Conservation (phyloP, 2,113 vertebrate species). For the Ictalurus furcatus region DNA sequence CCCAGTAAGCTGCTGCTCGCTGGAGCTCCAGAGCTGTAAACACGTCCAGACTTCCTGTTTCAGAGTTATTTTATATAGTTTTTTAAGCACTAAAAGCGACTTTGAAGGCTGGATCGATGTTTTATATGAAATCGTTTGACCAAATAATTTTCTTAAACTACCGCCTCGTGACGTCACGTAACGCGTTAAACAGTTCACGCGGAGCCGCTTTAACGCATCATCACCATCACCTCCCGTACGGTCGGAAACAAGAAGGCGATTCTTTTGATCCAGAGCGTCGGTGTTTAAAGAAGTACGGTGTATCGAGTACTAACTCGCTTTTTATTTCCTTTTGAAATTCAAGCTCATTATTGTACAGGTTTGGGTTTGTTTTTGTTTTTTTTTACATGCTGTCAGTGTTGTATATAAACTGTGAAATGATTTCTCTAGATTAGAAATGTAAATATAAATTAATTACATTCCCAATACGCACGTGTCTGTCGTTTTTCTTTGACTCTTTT, state of each 20-base stretch:
- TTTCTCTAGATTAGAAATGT: slow-evolving; percentile 40
- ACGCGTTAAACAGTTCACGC: neutral
- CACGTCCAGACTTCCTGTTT: neutral
- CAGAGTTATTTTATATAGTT: neutral
- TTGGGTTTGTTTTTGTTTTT: slow-evolving; percentile 38
- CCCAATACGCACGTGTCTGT: neutral
- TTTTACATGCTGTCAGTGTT: slow-evolving; percentile 35
- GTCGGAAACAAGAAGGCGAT: neutral
- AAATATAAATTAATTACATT: slow-evolving; percentile 41
- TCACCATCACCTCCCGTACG: neutral
- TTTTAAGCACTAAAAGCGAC: neutral
- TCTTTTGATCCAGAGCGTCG: neutral
- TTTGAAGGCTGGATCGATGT: neutral
- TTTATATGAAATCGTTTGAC: neutral
- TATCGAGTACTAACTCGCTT: neutral
- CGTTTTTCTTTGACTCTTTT: neutral
- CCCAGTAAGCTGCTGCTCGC: neutral
- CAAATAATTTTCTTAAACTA: neutral
- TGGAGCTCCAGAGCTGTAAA: neutral
- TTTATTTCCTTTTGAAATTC: neutral
- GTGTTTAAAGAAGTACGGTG: neutral
- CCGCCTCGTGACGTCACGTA: neutral
- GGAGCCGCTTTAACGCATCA: neutral
- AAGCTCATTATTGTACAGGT: slow-evolving; percentile 44
- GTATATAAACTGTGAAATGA: slow-evolving; percentile 33